phyloP scores from a whole-genome alignment of 1,140 invertebrate genomes.

The Caerostris darwini region DNA sequence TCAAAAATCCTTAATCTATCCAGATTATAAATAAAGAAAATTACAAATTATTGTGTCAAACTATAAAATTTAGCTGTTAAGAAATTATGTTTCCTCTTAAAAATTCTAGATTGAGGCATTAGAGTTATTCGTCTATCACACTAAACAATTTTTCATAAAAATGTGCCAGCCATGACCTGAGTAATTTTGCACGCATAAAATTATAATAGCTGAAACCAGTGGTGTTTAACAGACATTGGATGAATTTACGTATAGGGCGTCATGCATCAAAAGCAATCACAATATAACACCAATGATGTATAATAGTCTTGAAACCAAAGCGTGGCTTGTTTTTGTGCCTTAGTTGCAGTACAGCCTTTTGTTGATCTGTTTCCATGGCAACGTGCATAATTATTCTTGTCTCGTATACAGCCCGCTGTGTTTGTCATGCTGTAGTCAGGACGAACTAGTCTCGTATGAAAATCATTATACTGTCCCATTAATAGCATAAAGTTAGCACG shows the following conservation, averaged over 20 bases:
- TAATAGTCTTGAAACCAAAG: background rate
- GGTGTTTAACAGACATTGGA: constrained; percentile 5
- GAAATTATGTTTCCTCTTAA: background rate
- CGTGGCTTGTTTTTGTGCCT: background rate
- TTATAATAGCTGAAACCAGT: background rate
- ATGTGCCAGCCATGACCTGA: background rate
- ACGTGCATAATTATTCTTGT: constrained; percentile 51
- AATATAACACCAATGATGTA: constrained; percentile 14
- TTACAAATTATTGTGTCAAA: background rate
- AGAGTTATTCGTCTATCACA: background rate
- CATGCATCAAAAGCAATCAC: constrained; percentile 25
- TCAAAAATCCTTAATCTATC: background rate
- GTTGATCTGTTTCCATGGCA: constrained; percentile 41
- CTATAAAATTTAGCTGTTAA: background rate
- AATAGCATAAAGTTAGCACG: background rate
- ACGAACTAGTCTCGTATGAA: background rate
- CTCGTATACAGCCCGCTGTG: constrained; percentile 29
- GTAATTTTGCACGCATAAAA: background rate
- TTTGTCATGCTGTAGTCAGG: background rate
- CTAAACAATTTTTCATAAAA: constrained; percentile 2
- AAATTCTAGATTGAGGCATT: background rate
- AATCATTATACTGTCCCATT: constrained; percentile 49
- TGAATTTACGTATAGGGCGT: background rate
- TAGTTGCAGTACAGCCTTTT: constrained; percentile 1
- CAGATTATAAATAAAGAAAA: background rate